These are phyloP conservation scores for Triplophysa tibetana DNA, from an alignment of 2,113 vertebrate genomes.

Conservation along the genomic window DNA sequence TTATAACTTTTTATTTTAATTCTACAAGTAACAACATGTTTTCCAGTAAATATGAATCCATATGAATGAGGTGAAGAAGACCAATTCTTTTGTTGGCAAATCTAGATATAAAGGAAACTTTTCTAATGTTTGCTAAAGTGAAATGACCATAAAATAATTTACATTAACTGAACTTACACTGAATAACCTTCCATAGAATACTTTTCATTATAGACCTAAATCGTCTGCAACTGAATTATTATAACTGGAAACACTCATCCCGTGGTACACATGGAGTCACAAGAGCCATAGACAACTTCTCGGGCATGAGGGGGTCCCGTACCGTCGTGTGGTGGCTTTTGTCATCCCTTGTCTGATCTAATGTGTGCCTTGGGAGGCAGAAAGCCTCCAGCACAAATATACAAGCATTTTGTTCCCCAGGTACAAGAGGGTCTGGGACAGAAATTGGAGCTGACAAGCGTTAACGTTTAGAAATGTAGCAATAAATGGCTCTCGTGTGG, in stretches of 20 bases:
- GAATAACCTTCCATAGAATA: not conserved
- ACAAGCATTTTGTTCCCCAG: conserved; percentile 78
- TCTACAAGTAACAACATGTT: not conserved
- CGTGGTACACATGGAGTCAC: conserved; percentile 62
- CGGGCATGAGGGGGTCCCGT: conserved; percentile 58
- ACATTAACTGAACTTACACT: not conserved
- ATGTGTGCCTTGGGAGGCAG: conserved; percentile 67
- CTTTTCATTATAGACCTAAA: not conserved
- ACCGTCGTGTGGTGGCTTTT: conserved; percentile 76
- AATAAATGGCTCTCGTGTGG: conserved; percentile 75
- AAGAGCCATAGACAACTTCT: conserved; percentile 69
- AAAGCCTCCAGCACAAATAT: conserved; percentile 63
- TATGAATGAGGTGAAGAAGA: not conserved
- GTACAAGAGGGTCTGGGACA: conserved; percentile 72
- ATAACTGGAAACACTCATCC: not conserved
- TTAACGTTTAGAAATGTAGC: conserved; percentile 86
- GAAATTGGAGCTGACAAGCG: conserved; percentile 85
- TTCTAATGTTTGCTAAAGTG: conserved; percentile 1
- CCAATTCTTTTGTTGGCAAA: too few species aligned
- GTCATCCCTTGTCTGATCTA: conserved; percentile 80
- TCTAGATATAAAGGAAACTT: not conserved
- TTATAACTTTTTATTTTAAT: not conserved
- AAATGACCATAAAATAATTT: not conserved
- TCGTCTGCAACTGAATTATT: not conserved
- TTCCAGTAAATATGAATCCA: not conserved